Percentiles rank a stretch among this genome's conserved stretches.
These are phyloP conservation scores for Chaitophorus viminalis DNA, from an alignment of 2,888 invertebrate species.

Conservation along the genomic window DNA sequence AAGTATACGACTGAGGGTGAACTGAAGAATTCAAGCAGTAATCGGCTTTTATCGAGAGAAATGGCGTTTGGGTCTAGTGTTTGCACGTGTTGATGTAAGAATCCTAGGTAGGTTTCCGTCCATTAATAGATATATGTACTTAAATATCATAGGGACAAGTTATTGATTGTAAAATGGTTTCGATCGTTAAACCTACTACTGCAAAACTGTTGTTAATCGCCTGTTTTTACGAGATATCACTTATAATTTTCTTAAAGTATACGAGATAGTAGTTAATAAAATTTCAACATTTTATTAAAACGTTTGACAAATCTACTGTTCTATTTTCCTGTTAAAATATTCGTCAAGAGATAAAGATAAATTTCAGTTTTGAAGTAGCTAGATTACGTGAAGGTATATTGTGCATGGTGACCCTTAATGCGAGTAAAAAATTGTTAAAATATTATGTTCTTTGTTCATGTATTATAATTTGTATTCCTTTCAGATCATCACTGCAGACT, in stretches of 20 bases:
- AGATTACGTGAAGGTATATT: no score
- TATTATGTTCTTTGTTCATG: no score
- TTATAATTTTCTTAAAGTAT: neutral
- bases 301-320: no score
- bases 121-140: neutral
- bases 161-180: neutral
- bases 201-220: neutral
- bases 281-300: no score
- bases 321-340: no score
- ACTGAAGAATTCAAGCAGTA: conserved; percentile 24
- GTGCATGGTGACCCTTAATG: no score
- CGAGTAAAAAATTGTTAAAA: no score
- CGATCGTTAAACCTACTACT: neutral
- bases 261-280: neutral
- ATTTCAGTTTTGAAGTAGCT: no score
- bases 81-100: conserved; percentile 21
- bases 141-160: neutral
- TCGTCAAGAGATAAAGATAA: no score
- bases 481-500: no score
- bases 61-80: conserved; percentile 7
- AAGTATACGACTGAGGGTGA: conserved; percentile 29
- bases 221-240: neutral
- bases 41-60: conserved; percentile 53
- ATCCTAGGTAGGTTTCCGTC: neutral
- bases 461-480: no score